Evolutionary conservation across 1,140 invertebrate genomes (phyloP).

Genomic region (Orius insidiosus): DNA sequence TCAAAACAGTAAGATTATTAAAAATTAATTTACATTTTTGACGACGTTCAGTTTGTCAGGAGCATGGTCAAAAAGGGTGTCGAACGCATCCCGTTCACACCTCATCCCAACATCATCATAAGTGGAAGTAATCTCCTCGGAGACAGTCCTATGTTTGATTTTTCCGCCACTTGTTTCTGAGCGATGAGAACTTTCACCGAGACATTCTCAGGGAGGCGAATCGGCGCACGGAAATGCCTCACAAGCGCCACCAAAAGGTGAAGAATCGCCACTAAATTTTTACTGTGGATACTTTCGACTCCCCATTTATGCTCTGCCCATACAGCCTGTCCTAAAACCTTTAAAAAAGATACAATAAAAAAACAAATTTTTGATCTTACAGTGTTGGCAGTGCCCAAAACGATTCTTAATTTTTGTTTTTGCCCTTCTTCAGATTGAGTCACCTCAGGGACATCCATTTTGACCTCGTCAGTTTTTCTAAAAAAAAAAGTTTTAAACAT

Average conservation of each 20-base stretch:
- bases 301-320: conserved; percentile 67
- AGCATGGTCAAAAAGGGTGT: conserved; percentile 95
- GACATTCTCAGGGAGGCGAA: conserved; percentile 91
- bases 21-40: conserved; percentile 63
- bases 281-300: conserved; percentile 87
- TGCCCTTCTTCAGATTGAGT: conserved; percentile 97
- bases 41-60: conserved; percentile 95
- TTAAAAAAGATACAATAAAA: too few relatives aligned
- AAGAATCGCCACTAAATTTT: conserved; percentile 89
- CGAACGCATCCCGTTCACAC: conserved; percentile 93
- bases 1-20: too few relatives aligned
- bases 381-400: conserved; percentile 70
- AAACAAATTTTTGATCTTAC: too few relatives aligned
- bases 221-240: conserved; percentile 83
- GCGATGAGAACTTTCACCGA: conserved; percentile 78
- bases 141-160: conserved; percentile 49
- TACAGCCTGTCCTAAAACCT: conserved; percentile 38
- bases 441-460: conserved; percentile 93
- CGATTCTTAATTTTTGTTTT: conserved; percentile 79
- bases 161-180: conserved; percentile 46
- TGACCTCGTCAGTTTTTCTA: conserved; percentile 77
- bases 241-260: conserved; percentile 86
- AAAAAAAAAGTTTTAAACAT: conserved; percentile 22
- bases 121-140: conserved; percentile 82
- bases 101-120: conserved; percentile 90